These are phyloP conservation scores for Bruchidius siliquastri DNA, from an alignment of 2,888 invertebrate genomes.

Conservation along the genomic window DNA sequence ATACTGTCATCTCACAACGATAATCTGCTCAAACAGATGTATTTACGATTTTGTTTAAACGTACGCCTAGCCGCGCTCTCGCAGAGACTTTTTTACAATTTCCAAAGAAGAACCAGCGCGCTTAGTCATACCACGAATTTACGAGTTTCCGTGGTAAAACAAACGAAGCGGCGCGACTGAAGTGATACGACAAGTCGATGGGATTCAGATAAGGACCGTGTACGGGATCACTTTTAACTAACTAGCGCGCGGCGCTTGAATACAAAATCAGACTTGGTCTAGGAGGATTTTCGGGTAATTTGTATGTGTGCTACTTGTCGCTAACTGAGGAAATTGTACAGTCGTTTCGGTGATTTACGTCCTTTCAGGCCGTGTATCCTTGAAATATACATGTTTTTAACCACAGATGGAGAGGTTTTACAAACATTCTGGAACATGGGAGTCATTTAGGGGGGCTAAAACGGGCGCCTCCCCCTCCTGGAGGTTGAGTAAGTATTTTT, in stretches of 20 bases:
- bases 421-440: too few species aligned
- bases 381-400: neutral
- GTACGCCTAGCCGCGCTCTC: neutral
- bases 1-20: neutral
- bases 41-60: neutral
- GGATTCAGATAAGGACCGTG: conserved; percentile 23
- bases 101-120: conserved; percentile 11
- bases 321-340: neutral
- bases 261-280: conserved; percentile 22
- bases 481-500: too few species aligned
- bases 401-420: too few species aligned
- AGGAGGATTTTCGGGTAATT: neutral
- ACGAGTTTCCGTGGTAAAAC: conserved; percentile 25
- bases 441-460: too few species aligned
- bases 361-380: neutral
- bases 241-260: conserved; percentile 28
- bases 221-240: conserved; percentile 26
- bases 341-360: neutral
- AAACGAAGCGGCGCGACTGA: conserved; percentile 31
- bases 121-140: conserved; percentile 36
- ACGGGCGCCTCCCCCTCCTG: too few species aligned
- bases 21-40: neutral
- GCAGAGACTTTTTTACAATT: neutral
- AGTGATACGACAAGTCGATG: conserved; percentile 27
- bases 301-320: neutral